These are phyloP conservation scores for Hormaphis cornu DNA, from an alignment of 1,140 invertebrate genomes.

Conservation along the genomic window DNA sequence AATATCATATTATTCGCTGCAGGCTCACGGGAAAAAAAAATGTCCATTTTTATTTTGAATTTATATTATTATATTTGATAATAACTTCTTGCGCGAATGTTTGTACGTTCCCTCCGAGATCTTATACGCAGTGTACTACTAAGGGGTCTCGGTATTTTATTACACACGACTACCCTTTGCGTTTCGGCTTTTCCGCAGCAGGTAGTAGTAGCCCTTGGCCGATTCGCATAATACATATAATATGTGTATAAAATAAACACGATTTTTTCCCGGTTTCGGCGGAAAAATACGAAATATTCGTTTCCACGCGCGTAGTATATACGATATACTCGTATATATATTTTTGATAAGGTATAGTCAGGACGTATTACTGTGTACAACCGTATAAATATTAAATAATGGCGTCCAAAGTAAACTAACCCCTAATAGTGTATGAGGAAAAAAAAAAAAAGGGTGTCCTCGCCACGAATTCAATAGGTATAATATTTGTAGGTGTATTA, in stretches of 20 bases:
- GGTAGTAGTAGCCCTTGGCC: neutral
- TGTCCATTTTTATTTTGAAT: conserved; percentile 16
- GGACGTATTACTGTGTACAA: too few relatives aligned
- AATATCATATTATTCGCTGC: neutral
- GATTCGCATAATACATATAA: conserved; percentile 12
- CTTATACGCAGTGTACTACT: too few relatives aligned
- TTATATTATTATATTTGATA: too few relatives aligned
- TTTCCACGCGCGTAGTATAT: conserved; percentile 1
- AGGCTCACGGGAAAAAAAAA: too few relatives aligned
- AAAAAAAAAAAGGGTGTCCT: neutral
- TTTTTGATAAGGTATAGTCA: too few relatives aligned
- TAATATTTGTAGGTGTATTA: neutral
- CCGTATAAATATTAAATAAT: too few relatives aligned
- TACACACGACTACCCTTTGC: conserved; percentile 10
- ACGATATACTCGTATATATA: too few relatives aligned
- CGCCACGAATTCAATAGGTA: neutral
- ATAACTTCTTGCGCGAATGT: neutral
- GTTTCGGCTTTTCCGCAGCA: conserved; percentile 3
- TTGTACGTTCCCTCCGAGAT: neutral
- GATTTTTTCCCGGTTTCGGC: neutral
- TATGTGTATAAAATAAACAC: too few relatives aligned
- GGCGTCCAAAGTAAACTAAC: conserved; percentile 14
- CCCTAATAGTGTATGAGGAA: neutral
- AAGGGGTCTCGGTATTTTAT: neutral
- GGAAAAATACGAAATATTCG: conserved; percentile 12